Evolutionary conservation across 2,797 vertebrate genomes (phyloP).

Genomic region (Micropoecilia bifurca): DNA sequence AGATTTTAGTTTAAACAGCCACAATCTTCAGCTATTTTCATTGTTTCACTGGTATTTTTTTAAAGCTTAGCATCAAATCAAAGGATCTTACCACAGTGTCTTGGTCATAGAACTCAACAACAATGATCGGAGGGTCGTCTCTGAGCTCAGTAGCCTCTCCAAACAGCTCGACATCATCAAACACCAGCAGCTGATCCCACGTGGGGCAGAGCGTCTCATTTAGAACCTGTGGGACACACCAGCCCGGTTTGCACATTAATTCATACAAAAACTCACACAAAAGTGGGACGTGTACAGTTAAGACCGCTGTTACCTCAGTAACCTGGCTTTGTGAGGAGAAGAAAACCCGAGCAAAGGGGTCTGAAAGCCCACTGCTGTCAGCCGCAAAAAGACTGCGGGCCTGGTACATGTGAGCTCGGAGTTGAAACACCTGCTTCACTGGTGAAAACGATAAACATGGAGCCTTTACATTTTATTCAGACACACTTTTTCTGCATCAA

Average conservation of each 20-base stretch:
- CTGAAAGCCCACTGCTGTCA: slow-evolving; percentile 94
- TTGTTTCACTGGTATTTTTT: slow-evolving; percentile 3
- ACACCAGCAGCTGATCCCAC: slow-evolving; percentile 97
- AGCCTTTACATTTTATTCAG: slow-evolving; percentile 1
- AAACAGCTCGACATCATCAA: slow-evolving; percentile 92
- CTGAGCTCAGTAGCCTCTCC: slow-evolving; percentile 93
- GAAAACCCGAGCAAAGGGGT: slow-evolving; percentile 95
- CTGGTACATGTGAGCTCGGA: slow-evolving; percentile 98
- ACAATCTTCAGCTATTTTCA: slow-evolving; percentile 2
- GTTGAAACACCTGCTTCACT: slow-evolving; percentile 98
- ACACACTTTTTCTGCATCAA: neutral
- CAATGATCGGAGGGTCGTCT: slow-evolving; percentile 95
- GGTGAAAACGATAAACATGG: slow-evolving; percentile 27
- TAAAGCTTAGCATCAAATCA: neutral
- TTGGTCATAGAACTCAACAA: slow-evolving; percentile 96
- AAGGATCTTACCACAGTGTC: slow-evolving; percentile 89
- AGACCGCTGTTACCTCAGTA: slow-evolving; percentile 86
- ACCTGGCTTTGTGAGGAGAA: slow-evolving; percentile 98
- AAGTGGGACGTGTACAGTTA: neutral
- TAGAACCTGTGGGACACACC: slow-evolving; percentile 84
- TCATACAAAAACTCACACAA: neutral
- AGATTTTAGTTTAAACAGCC: slow-evolving; percentile 37
- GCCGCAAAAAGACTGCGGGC: slow-evolving; percentile 95
- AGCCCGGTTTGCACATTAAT: neutral
- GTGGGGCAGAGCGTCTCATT: slow-evolving; percentile 96